Evolutionary conservation across 2,113 vertebrate species (phyloP).

Genomic region (Abramis brama): DNA sequence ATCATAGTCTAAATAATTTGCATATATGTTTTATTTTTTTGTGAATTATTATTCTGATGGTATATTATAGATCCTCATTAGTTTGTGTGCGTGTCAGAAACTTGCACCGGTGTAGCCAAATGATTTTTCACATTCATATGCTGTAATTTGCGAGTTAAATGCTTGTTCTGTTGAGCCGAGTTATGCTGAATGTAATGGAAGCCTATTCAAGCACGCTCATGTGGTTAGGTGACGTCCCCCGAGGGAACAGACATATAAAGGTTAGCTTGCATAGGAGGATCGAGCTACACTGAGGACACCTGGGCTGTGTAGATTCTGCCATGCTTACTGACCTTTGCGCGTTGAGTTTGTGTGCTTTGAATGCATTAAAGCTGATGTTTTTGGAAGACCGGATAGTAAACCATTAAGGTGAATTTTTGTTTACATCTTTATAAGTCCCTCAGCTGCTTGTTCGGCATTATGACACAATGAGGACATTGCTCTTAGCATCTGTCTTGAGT

Average conservation of each 20-base stretch:
- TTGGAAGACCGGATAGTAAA: slow-evolving; percentile 3
- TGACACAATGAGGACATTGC: background rate
- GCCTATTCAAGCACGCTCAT: background rate
- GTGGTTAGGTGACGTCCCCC: background rate
- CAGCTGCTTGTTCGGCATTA: background rate
- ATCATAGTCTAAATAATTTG: background rate
- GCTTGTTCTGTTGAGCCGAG: background rate
- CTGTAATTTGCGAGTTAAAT: background rate
- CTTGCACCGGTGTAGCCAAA: background rate
- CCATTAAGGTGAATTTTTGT: background rate
- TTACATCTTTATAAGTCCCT: background rate
- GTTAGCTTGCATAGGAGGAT: background rate
- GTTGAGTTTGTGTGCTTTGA: slow-evolving; percentile 14
- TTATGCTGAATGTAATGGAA: slow-evolving; percentile 15
- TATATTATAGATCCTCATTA: background rate
- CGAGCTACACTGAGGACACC: slow-evolving; percentile 13
- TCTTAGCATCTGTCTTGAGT: background rate
- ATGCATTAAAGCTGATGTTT: slow-evolving; percentile 42
- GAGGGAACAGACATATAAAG: background rate
- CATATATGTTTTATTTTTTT: background rate
- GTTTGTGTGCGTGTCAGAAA: background rate
- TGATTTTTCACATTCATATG: background rate
- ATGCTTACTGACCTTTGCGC: slow-evolving; percentile 34
- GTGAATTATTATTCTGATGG: background rate
- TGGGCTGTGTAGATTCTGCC: background rate